phyloP scores from a whole-genome alignment of 37 sponge, comb jelly and placozoan genomes.

The Ephydatia muelleri region DNA sequence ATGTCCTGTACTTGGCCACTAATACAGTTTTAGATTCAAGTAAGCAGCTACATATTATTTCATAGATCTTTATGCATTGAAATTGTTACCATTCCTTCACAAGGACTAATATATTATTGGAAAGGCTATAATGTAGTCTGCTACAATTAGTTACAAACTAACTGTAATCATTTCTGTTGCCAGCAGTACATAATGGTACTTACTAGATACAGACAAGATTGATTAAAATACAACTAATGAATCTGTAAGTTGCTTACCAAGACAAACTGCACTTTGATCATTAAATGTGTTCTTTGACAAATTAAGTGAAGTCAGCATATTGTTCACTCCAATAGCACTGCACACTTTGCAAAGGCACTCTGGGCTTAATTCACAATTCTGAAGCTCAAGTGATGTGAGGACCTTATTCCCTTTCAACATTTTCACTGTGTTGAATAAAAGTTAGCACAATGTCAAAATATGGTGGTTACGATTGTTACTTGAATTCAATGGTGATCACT shows the following conservation, averaged over 20 bases:
- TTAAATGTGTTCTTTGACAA: neutral
- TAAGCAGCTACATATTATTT: neutral
- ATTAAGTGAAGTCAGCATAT: slow-evolving; percentile 1
- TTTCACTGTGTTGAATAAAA: neutral
- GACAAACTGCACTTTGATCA: slow-evolving; percentile 1
- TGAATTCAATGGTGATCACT: neutral
- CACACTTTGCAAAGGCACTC: slow-evolving; percentile 1
- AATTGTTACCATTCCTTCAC: slow-evolving; percentile 1
- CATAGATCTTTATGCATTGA: slow-evolving; percentile 1
- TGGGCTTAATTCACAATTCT: neutral
- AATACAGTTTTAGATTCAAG: slow-evolving; percentile 1
- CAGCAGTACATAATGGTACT: slow-evolving; percentile 1
- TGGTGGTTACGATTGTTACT: slow-evolving; percentile 1
- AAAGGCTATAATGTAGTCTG: slow-evolving; percentile 1
- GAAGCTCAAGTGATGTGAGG: slow-evolving; percentile 1
- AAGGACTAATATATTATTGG: slow-evolving; percentile 1
- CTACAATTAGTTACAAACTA: neutral
- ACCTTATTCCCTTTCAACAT: slow-evolving; percentile 1
- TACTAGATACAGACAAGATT: neutral
- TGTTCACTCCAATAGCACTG: slow-evolving; percentile 1
- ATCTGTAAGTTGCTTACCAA: slow-evolving; percentile 1
- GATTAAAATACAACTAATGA: slow-evolving; percentile 1
- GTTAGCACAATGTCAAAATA: slow-evolving; percentile 1
- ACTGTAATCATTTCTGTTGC: slow-evolving; percentile 1
- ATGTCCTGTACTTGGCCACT: slow-evolving; percentile 1